These are phyloP conservation scores for Tolmerus cingulatus DNA, from an alignment of 2,888 invertebrate genomes.

Conservation along the genomic window DNA sequence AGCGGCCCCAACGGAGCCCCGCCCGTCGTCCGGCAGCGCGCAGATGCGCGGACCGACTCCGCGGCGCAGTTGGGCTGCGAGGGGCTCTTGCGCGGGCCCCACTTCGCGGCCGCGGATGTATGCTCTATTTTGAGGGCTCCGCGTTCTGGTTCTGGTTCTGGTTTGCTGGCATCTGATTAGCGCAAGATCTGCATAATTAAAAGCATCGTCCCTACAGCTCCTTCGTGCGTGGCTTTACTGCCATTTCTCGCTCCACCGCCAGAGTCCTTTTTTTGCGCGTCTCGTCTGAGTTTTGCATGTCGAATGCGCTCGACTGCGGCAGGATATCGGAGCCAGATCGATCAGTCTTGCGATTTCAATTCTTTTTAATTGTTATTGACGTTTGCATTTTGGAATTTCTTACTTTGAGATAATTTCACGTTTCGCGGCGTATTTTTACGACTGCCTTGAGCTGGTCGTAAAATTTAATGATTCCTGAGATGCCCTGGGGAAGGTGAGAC, in stretches of 20 bases:
- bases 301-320: neutral
- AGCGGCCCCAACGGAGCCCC: neutral
- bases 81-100: neutral
- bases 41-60: slow-evolving; percentile 26
- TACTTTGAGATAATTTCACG: neutral
- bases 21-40: neutral
- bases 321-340: slow-evolving; percentile 2
- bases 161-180: slow-evolving; percentile 28
- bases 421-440: neutral
- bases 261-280: neutral
- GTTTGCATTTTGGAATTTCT: slow-evolving; percentile 26
- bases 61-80: neutral
- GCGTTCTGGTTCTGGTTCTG: neutral
- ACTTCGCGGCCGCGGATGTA: neutral
- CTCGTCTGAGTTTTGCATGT: slow-evolving; percentile 9
- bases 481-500: neutral
- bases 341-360: slow-evolving; percentile 16
- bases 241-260: slow-evolving; percentile 5
- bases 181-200: slow-evolving; percentile 36
- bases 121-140: neutral
- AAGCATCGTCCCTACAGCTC: slow-evolving; percentile 20
- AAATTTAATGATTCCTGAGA: neutral
- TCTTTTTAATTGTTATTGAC: slow-evolving; percentile 34
- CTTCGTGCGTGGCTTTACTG: slow-evolving; percentile 3
- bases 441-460: neutral